Evolutionary conservation across 2,797 vertebrate genomes (phyloP).

Genomic region (Siniperca obscura): DNA sequence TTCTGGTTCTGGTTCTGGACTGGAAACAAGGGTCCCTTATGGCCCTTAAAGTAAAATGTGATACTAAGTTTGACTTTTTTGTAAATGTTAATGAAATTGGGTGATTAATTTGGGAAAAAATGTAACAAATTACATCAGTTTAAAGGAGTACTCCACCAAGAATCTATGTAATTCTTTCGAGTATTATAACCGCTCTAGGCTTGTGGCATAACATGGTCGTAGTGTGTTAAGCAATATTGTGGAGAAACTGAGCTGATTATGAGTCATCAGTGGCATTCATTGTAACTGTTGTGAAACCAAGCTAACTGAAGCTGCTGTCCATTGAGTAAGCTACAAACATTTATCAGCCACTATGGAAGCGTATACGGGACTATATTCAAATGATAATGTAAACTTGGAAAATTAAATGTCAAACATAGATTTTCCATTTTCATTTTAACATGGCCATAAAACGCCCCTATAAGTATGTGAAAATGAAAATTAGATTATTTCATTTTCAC

Average conservation of each 20-base stretch:
- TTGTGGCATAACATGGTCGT: neutral
- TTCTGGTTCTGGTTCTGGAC: neutral
- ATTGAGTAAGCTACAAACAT: neutral
- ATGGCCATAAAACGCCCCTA: no score
- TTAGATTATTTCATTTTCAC: no score
- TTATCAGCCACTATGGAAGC: no score
- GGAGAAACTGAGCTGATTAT: constrained; percentile 3
- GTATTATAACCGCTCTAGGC: neutral
- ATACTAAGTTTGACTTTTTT: no score
- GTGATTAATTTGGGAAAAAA: no score
- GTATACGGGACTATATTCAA: no score
- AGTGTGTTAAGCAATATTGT: neutral
- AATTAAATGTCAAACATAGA: no score
- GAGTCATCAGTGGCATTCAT: neutral
- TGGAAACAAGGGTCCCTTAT: no score
- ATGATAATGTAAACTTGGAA: no score
- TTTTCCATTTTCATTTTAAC: no score
- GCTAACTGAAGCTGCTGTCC: neutral
- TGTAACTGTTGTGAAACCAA: neutral
- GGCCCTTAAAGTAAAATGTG: neutral
- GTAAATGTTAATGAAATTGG: no score
- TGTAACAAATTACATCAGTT: neutral
- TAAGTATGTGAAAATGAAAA: no score
- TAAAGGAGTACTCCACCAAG: neutral
- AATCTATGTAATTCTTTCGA: neutral